Percentiles rank a stretch among this genome's conserved stretches.
Conservation (phyloP, 2,797 vertebrate genomes). For the Menidia menidia region DNA sequence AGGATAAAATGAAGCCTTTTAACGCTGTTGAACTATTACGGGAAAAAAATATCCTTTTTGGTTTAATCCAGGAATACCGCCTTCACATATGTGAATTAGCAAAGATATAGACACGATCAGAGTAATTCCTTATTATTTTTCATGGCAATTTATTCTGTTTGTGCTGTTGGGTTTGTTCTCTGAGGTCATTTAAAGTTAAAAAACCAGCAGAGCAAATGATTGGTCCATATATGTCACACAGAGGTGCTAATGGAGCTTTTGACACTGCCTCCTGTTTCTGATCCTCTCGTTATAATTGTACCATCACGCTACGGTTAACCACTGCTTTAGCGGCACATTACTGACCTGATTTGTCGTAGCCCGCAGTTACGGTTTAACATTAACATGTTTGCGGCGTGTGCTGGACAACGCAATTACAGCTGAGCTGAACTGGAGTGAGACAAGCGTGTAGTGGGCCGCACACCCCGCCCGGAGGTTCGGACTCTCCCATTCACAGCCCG, state of each 20-base stretch:
- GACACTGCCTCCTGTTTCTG: constrained; percentile 23
- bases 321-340: constrained; percentile 53
- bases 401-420: constrained; percentile 56
- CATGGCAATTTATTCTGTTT: not conserved
- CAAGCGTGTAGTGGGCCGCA: constrained; percentile 31
- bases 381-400: constrained; percentile 45
- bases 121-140: not conserved
- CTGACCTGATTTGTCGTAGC: constrained; percentile 65
- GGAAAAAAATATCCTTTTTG: constrained; percentile 6
- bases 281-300: constrained; percentile 48
- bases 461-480: not conserved
- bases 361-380: constrained; percentile 58
- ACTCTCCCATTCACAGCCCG: constrained; percentile 21
- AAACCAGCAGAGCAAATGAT: constrained; percentile 12
- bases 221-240: constrained; percentile 8
- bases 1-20: constrained; percentile 29
- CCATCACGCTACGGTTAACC: constrained; percentile 60
- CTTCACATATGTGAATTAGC: not conserved
- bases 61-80: not conserved
- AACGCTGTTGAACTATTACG: constrained; percentile 20
- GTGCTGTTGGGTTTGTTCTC: not conserved
- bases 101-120: not conserved
- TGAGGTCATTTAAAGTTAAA: constrained; percentile 6
- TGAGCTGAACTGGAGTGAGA: constrained; percentile 70
- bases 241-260: constrained; percentile 38